Evolutionary conservation across 2,113 vertebrate species (phyloP), one percentile per base, ranked within the genome.

Genomic region (Dinomys branickii): DNA sequence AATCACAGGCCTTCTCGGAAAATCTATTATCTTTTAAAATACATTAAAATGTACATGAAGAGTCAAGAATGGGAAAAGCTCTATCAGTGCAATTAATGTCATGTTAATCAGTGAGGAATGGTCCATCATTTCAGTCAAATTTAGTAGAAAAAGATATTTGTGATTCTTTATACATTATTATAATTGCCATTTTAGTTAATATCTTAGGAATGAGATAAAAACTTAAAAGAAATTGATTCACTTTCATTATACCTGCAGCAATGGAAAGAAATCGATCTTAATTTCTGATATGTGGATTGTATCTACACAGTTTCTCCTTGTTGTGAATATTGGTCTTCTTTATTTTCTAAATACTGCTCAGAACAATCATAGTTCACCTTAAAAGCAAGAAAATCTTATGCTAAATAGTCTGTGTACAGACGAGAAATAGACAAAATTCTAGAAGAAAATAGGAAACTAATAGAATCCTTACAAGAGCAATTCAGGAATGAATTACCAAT

Each of bases 171-270:
- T 94, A 90, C 71, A 96, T 94, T 92, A 86, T 90, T 92, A 80
- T 87, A 95, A 95, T 96, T 91, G 61, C 63, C 91, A 94, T 59
- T 85, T 92, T 92, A 88, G 30, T 65, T 94, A 82, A 87, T 90
- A 85, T 88, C 22, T 94, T 90, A 63, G 35, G n/a, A 92, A 91
- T 92, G 69, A 77, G 28, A 50, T 59, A 33, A 13, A 86, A 94
- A 65, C 35, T 80, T 50, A 82, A 87, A 83, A 92, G 75, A 94
- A 89, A 96, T 92, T 38, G 44, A 59, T 71, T 93, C 35, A 59
- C 30, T 58, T 59, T 56, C 54, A 69, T 85, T 86, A 85, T 1
- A 84, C 33, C 26, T 90, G 28, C 2, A 90, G 54, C 71, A 47
- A 84, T 3, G 35, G 19, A 95, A 94, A 41, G 14, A 94, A 96